phyloP scores from a whole-genome alignment of 2,113 vertebrate species.

The Callorhinus ursinus region DNA sequence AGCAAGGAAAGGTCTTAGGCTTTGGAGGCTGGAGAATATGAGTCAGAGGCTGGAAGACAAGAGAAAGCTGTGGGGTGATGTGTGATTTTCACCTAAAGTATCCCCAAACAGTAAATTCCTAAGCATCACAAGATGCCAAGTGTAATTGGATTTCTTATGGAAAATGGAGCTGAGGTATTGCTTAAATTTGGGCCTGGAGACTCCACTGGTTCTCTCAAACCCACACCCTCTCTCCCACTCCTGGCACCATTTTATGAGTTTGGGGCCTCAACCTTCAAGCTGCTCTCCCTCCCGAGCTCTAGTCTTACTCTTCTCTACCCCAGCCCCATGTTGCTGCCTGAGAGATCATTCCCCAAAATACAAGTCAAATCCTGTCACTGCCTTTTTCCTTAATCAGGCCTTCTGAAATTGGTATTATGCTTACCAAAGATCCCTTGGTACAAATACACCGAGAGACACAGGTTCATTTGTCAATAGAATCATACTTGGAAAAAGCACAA shows the following conservation, averaged over 20 bases:
- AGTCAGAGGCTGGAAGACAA: background rate
- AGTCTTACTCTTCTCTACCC: background rate
- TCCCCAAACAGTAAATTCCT: background rate
- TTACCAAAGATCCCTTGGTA: background rate
- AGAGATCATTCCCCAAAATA: background rate
- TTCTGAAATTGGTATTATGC: background rate
- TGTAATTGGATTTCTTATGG: background rate
- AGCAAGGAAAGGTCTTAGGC: background rate
- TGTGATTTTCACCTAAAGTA: background rate
- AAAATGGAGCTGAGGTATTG: background rate
- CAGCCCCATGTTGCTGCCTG: background rate
- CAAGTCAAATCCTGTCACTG: background rate
- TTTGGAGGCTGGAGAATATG: background rate
- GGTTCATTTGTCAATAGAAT: background rate
- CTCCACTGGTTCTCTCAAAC: background rate
- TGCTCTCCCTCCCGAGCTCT: background rate
- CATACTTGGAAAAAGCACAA: conserved; percentile 28
- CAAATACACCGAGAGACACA: background rate
- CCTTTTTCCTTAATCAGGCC: conserved; percentile 18
- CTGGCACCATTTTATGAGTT: background rate
- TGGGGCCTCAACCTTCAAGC: background rate
- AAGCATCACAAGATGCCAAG: background rate
- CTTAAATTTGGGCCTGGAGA: background rate
- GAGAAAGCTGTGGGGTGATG: background rate
- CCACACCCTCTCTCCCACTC: background rate